A percentile compares a stretch with the other conserved stretches of the same genome.
Evolutionary conservation across 1,140 invertebrate genomes (phyloP).

Genomic region (Pseudoatta argentina): DNA sequence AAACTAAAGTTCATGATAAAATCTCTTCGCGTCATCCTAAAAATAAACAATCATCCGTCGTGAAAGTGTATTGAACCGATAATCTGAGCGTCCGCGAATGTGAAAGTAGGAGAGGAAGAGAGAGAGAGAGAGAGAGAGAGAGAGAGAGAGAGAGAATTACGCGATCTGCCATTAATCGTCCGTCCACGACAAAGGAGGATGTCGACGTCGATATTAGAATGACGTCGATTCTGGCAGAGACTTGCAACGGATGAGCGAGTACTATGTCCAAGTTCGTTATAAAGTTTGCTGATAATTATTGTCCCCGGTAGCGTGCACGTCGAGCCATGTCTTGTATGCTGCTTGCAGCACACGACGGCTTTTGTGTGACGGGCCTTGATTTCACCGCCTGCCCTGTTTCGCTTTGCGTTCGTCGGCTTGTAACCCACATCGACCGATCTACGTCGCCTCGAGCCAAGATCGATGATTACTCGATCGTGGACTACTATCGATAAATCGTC

Average conservation of each 20-base stretch:
- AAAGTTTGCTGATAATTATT: conserved; percentile 71
- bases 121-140: not conserved
- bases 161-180: conserved; percentile 42
- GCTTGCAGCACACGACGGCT: conserved; percentile 36
- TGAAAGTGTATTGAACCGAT: not conserved
- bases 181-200: conserved; percentile 29
- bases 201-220: conserved; percentile 32
- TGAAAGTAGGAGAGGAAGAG: not conserved
- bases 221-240: conserved; percentile 4
- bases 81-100: not conserved
- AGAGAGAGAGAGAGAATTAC: no score
- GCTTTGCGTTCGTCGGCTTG: not conserved
- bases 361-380: conserved; percentile 51
- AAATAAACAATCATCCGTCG: not conserved
- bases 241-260: conserved; percentile 45
- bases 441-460: conserved; percentile 43
- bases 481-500: conserved; percentile 39
- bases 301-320: conserved; percentile 23
- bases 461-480: conserved; percentile 38
- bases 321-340: conserved; percentile 11
- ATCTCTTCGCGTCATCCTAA: not conserved
- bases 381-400: conserved; percentile 39
- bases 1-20: conserved; percentile 22
- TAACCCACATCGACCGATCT: conserved; percentile 41
- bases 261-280: conserved; percentile 62